phyloP scores from a whole-genome alignment of 2,113 vertebrate genomes.

The Vulpes vulpes region DNA sequence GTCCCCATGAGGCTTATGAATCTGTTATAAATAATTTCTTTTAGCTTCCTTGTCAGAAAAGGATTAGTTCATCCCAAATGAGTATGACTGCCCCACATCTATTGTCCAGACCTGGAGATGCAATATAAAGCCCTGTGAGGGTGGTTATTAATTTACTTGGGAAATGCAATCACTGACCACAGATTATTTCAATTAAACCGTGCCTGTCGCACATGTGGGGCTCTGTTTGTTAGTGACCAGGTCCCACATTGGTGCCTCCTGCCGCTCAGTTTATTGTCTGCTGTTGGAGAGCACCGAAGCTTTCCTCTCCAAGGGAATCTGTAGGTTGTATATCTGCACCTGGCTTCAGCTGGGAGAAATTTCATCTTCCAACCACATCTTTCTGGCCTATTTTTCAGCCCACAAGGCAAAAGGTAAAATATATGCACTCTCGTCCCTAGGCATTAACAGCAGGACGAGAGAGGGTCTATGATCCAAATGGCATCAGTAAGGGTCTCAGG shows the following conservation, averaged over 20 bases:
- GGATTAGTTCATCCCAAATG: constrained; percentile 18
- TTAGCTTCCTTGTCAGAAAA: constrained; percentile 54
- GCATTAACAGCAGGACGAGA: neutral
- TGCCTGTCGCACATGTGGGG: neutral
- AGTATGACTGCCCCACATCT: neutral
- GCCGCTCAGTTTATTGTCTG: neutral
- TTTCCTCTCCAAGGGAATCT: neutral
- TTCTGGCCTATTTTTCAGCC: neutral
- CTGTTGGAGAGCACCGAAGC: neutral
- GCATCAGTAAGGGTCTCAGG: neutral
- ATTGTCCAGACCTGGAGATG: neutral
- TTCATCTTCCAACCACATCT: neutral
- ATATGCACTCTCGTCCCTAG: neutral
- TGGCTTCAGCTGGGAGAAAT: constrained; percentile 44
- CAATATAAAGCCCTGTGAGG: neutral
- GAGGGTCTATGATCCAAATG: neutral
- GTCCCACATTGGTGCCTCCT: neutral
- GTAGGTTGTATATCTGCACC: neutral
- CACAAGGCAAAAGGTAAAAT: neutral
- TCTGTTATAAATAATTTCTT: constrained; percentile 55
- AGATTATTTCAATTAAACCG: neutral
- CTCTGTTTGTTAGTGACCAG: neutral
- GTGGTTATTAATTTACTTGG: neutral
- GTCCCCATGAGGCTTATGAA: constrained; percentile 20
- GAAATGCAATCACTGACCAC: neutral